These are phyloP conservation scores for Agapostemon virescens DNA, from an alignment of 2,888 invertebrate genomes.

Conservation along the genomic window DNA sequence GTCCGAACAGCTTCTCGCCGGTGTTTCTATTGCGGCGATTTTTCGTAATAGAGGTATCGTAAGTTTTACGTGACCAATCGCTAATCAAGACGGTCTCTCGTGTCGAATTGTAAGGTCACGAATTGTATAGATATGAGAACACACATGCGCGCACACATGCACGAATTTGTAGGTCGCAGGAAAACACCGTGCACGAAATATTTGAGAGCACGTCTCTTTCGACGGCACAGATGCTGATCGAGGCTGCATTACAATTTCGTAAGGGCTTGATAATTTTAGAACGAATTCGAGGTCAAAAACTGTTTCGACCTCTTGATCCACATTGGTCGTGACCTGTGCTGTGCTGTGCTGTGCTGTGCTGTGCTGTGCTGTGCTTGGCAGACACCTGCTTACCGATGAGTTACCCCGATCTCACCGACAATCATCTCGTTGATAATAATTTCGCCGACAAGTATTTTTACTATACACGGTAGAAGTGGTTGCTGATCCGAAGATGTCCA, in stretches of 20 bases:
- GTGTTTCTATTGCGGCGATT: not conserved
- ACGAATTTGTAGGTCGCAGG: constrained; percentile 24
- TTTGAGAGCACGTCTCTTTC: constrained; percentile 35
- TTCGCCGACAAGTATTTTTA: too few relatives aligned
- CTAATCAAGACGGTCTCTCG: constrained; percentile 1
- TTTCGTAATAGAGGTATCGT: not conserved
- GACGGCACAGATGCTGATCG: constrained; percentile 46
- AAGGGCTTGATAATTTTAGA: constrained; percentile 72
- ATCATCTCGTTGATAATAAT: too few relatives aligned
- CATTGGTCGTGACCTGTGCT: constrained; percentile 65
- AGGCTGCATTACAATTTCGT: constrained; percentile 59
- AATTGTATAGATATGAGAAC: not conserved
- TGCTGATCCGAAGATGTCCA: too few relatives aligned
- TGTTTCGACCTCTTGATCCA: constrained; percentile 69
- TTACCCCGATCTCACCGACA: too few relatives aligned
- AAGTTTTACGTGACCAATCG: not conserved
- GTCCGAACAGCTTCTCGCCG: not conserved
- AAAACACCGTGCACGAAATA: constrained; percentile 5
- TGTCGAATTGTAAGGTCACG: constrained; percentile 12
- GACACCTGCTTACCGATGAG: constrained; percentile 46
- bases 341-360: too few relatives aligned
- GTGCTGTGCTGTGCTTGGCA: too few relatives aligned
- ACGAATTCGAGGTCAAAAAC: constrained; percentile 73
- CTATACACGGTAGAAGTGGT: too few relatives aligned
- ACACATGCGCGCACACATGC: not conserved